phyloP scores from a whole-genome alignment of 2,888 invertebrate genomes.

The Malacosoma neustria region DNA sequence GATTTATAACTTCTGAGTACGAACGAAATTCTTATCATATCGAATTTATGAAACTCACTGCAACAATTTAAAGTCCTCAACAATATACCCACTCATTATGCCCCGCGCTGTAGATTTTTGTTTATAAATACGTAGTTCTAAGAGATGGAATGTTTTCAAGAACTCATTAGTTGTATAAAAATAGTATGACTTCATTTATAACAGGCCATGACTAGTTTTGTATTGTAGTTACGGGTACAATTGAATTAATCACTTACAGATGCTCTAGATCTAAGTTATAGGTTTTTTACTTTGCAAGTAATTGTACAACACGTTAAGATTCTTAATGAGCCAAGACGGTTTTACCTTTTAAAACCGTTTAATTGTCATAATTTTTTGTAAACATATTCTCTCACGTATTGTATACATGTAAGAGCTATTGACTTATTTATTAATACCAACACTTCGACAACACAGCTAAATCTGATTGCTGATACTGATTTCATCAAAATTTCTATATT shows the following conservation, averaged over 20 bases:
- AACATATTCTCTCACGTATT: too few species aligned
- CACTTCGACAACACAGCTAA: too few species aligned
- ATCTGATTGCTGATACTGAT: too few species aligned
- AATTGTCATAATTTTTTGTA: too few species aligned
- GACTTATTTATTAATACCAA: too few species aligned
- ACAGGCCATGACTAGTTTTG: neutral
- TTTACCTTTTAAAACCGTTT: neutral
- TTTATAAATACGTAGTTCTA: neutral
- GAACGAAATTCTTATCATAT: neutral
- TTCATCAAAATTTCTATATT: too few species aligned
- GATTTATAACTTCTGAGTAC: conserved; percentile 1
- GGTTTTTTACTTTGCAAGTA: conserved; percentile 1
- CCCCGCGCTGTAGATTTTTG: neutral
- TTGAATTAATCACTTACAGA: too few species aligned
- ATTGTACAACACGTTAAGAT: neutral
- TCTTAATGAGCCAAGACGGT: neutral
- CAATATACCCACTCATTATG: neutral
- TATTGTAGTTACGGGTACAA: neutral
- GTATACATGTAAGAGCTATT: too few species aligned
- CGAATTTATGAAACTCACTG: neutral
- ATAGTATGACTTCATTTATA: neutral
- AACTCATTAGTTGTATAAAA: neutral
- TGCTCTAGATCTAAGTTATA: neutral
- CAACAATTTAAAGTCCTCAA: neutral
- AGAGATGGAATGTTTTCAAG: neutral